phyloP scores from a whole-genome alignment of 2,113 vertebrate species.

The Phyllostomus hastatus region DNA sequence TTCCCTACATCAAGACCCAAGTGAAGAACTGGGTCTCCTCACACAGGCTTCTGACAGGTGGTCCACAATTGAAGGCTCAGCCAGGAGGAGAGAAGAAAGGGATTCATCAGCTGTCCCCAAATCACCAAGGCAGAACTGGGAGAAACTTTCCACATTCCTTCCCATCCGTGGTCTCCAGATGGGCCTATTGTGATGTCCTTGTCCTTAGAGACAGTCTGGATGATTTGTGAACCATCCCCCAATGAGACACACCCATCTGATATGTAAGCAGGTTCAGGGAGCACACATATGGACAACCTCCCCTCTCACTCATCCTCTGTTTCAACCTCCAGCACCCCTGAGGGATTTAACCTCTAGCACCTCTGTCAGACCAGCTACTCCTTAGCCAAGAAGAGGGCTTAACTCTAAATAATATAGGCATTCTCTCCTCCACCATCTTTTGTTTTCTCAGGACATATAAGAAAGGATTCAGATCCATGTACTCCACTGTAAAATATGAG shows the following conservation, averaged over 20 bases:
- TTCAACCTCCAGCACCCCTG: neutral
- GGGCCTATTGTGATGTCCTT: neutral
- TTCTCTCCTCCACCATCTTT: neutral
- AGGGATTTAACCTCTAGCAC: neutral
- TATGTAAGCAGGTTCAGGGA: neutral
- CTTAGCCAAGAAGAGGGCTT: neutral
- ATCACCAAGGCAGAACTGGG: neutral
- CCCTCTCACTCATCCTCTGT: neutral
- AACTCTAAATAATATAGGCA: no score
- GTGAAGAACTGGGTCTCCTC: neutral
- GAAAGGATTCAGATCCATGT: neutral
- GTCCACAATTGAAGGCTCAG: neutral
- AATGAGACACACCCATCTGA: fast-evolving
- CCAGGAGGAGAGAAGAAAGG: neutral
- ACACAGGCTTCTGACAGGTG: neutral
- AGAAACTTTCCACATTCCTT: neutral
- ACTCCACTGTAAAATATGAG: neutral
- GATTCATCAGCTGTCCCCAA: neutral
- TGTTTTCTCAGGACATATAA: neutral
- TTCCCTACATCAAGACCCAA: neutral
- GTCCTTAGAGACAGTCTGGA: neutral
- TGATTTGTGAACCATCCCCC: neutral
- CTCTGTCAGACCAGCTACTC: neutral
- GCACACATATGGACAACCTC: no score
- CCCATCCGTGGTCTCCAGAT: neutral